Evolutionary conservation across 2,888 invertebrate genomes (phyloP).

Genomic region (Drosophila meridionalis): DNA sequence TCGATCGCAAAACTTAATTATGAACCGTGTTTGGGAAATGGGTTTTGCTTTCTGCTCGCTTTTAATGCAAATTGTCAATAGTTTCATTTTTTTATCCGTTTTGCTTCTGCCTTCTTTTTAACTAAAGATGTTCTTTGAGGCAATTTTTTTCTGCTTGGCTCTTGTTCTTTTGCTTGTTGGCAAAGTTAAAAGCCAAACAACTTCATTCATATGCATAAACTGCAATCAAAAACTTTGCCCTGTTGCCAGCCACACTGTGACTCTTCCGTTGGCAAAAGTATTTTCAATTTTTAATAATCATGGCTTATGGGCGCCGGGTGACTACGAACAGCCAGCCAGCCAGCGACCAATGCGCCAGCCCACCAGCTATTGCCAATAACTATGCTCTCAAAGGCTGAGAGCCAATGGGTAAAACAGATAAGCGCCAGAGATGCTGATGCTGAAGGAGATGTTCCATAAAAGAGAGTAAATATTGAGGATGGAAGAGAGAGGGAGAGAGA

Average conservation of each 20-base stretch:
- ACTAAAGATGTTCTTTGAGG: slow-evolving; percentile 2
- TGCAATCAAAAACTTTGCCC: slow-evolving; percentile 65
- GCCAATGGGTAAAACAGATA: slow-evolving; percentile 35
- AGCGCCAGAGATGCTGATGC: slow-evolving; percentile 24
- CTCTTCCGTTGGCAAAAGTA: slow-evolving; percentile 47
- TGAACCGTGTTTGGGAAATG: slow-evolving; percentile 16
- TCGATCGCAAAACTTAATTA: slow-evolving; percentile 64
- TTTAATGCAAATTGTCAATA: slow-evolving; percentile 64
- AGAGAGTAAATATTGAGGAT: slow-evolving; percentile 44
- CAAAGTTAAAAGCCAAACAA: slow-evolving; percentile 67
- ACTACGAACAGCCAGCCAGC: slow-evolving; percentile 2
- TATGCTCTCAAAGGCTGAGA: slow-evolving; percentile 18
- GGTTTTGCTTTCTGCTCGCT: slow-evolving; percentile 25
- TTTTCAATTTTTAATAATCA: slow-evolving; percentile 76
- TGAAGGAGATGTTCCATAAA: slow-evolving; percentile 33
- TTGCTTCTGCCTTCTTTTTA: slow-evolving; percentile 12
- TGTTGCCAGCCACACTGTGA: slow-evolving; percentile 11
- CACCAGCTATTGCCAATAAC: slow-evolving; percentile 41
- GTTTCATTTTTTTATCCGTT: slow-evolving; percentile 9
- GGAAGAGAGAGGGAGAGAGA: background rate
- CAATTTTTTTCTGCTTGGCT: slow-evolving; percentile 4
- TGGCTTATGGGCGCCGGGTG: slow-evolving; percentile 49
- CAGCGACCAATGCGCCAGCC: slow-evolving; percentile 4
- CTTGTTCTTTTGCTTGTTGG: slow-evolving; percentile 47
- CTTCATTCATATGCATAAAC: slow-evolving; percentile 76